Evolutionary conservation across 2,888 invertebrate species (phyloP), one percentile per base, ranked within the genome.

Genomic region (Smittia sp.): DNA sequence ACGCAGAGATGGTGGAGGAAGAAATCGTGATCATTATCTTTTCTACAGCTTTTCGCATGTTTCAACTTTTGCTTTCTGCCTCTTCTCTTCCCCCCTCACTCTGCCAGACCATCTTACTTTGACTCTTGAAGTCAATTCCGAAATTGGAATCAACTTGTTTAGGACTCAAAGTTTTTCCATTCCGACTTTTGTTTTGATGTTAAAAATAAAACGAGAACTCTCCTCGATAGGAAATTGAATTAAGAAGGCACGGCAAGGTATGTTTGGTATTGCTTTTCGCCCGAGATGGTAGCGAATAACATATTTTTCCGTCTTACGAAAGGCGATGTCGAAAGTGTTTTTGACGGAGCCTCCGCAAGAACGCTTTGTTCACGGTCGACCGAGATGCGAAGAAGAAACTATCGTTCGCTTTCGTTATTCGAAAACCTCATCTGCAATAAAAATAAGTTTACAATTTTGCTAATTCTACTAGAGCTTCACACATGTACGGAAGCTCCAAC

Each of bases 1-100:
- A 58, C 46, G n/a, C 22, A 46, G 3, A 46, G 46, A 46, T 2
- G 46, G 11, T 46, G 46, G 46, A 58, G 18, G 3, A 65, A 7
- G 22, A 67, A 67, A 32, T 67, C 32, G 67, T 39, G 39, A 67
- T 67, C 67, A 67, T 67, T 67, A 67, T 39, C 67, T 67, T 39
- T 63, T 25, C n/a, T 63, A 58, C 58, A 58, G 58, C 22, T 58
- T 58, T 58, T 58, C 58, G 58, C 22, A 58, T 58, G 58, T 58
- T 18, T 58, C 58, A 22, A 58, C 58, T 20, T 58, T 58, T 58
- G 7, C 22, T n/a, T 58, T 20, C 58, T 65, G 9, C 9, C 15
- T 27, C 27, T 15, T 65, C 32, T 65, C 32, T 65, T 65, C 13
- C 27, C 27, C 11, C 39, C 6, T 38, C 27, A 27, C 27, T 65